Base-by-base conservation (phyloP, 2,113 vertebrate species). In the Kryptolebias marmoratus region DNA sequence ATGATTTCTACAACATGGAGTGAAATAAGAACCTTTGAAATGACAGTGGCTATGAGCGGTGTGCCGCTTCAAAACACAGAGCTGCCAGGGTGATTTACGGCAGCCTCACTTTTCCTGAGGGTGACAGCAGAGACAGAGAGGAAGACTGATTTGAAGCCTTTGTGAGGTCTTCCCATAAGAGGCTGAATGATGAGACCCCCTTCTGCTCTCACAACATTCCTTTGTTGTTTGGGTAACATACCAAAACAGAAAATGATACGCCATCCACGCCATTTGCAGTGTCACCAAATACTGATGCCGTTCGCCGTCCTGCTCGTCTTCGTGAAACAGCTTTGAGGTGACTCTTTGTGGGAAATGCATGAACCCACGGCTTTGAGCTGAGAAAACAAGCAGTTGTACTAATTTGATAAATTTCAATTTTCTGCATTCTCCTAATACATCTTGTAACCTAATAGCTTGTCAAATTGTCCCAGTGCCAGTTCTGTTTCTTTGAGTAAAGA, bases 31-130 rank as follows among this genome's bases (percentile, higher is more conserved):
- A 82, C 58, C 85, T 86, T 83, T 88, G 81, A 93, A 92, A 80
- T 83, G 87, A 90, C 84, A 72, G 77, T 49, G 79, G 73, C 87
- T 82, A 66, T 72, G 68, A 85, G 73, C 84, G 85, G 79, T 61
- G 86, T 83, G 62, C 78, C 16, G 76, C 85, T 89, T 84, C 83
- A 89, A 90, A 94, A 92, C 88, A 88, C 84, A 66, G 63, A 77
- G 83, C 91, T 93, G 93, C 90, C 91, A 91, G 60, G 62, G 86
- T 93, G 93, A 94, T 94, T 93, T 93, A 95, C 87, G 72, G 81
- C 64, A n/a, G 27, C 57, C 76, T 89, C 82, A 79, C 86, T 90
- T 89, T 91, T 91, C 87, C 90, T 75, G 63, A 86, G 88, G 87
- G 87, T 89, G 90, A 93, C 89, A 91, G 88, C 73, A 18, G 79